phyloP scores from a whole-genome alignment of 2,797 vertebrate species.

The Peromyscus eremicus region DNA sequence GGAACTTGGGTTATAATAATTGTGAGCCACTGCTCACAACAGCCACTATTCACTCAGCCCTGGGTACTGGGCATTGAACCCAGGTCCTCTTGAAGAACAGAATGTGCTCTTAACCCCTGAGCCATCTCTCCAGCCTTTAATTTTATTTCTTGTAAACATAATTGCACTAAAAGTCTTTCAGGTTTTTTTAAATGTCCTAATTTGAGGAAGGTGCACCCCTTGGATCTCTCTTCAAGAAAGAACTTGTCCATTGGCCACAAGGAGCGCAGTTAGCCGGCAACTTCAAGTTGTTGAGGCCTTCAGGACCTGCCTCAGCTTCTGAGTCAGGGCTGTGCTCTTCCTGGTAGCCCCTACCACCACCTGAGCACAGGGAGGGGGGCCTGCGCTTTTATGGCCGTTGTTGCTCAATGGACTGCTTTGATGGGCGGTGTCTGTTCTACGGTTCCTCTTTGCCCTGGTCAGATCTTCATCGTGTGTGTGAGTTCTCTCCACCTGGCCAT shows the following conservation, averaged over 20 bases:
- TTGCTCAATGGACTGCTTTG: not conserved
- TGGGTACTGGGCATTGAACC: not conserved
- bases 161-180: not conserved
- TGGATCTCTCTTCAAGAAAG: not conserved
- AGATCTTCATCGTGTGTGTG: fast-evolving
- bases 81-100: not conserved
- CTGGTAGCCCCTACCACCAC: not conserved
- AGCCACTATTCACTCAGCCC: not conserved
- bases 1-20: not conserved
- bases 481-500: not conserved
- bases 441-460: not conserved
- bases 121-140: not conserved
- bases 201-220: not conserved
- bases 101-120: not conserved
- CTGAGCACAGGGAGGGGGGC: not conserved
- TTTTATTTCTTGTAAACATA: slow-evolving; percentile 10
- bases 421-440: not conserved
- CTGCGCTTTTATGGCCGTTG: not conserved
- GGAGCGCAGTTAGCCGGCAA: not conserved
- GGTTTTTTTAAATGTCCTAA: not conserved
- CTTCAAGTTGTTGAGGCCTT: not conserved
- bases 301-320: not conserved
- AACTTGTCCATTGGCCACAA: not conserved
- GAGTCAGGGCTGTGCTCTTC: not conserved
- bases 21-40: not conserved